These are phyloP conservation scores for Callospermophilus lateralis DNA, from an alignment of 2,113 vertebrate genomes.

Conservation along the genomic window DNA sequence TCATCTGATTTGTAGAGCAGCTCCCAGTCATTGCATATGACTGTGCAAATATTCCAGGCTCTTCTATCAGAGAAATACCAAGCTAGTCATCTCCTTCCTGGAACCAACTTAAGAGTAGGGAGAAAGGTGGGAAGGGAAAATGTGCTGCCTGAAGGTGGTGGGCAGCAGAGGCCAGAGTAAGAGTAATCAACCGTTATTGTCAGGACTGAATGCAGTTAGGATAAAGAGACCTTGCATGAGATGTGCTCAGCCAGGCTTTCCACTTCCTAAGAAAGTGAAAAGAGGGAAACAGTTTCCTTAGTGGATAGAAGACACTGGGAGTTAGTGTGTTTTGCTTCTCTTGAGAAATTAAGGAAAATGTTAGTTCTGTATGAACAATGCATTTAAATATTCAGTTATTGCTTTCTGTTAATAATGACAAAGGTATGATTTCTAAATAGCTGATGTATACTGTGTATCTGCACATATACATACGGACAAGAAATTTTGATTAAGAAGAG, in stretches of 20 bases:
- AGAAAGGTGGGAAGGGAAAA: not conserved
- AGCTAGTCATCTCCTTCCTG: slow-evolving; percentile 46
- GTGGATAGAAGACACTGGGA: not conserved
- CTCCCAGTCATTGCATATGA: not conserved
- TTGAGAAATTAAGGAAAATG: not conserved
- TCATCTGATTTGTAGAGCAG: slow-evolving; percentile 34
- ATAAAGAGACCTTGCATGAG: slow-evolving; percentile 72
- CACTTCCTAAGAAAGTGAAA: slow-evolving; percentile 48
- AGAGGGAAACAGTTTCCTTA: slow-evolving; percentile 54
- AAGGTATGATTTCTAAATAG: not conserved
- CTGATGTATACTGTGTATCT: not conserved
- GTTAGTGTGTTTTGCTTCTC: not conserved
- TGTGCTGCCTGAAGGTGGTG: not conserved
- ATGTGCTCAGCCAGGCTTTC: slow-evolving; percentile 67
- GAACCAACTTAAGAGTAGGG: not conserved
- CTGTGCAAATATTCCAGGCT: slow-evolving; percentile 39
- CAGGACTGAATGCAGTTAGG: slow-evolving; percentile 69
- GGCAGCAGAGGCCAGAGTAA: not conserved
- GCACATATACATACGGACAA: not conserved
- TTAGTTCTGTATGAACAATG: not conserved
- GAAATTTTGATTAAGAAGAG: not conserved
- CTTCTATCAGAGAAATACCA: slow-evolving; percentile 22
- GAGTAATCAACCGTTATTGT: slow-evolving; percentile 82
- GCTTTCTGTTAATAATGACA: not conserved
- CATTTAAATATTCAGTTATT: not conserved